Evolutionary conservation across 2,797 vertebrate species (phyloP).

Genomic region (Naso thynnoides): DNA sequence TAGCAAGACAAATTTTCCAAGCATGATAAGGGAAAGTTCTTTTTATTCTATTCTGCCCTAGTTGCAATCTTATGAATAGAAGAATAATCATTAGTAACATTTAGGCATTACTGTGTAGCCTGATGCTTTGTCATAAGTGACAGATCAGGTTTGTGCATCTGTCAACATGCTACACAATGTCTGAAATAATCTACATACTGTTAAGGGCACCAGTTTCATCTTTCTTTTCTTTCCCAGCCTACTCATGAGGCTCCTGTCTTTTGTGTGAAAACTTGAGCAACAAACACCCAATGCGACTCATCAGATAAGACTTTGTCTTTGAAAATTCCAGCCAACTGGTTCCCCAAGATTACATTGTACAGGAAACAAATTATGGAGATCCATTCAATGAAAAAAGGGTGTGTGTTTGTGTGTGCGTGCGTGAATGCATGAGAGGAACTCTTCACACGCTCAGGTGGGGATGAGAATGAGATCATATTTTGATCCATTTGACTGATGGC

Average conservation of each 20-base stretch:
- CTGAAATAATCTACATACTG: not conserved
- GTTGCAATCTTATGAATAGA: not conserved
- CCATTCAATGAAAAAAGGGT: constrained; percentile 27
- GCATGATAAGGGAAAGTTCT: not conserved
- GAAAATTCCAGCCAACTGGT: constrained; percentile 68
- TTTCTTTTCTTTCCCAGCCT: constrained; percentile 23
- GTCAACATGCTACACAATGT: not conserved
- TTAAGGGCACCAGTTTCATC: constrained; percentile 27
- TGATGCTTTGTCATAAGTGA: constrained; percentile 13
- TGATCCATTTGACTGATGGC: constrained; percentile 40
- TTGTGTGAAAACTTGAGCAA: constrained; percentile 32
- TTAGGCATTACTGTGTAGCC: not conserved
- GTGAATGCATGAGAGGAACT: constrained; percentile 25
- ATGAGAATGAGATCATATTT: constrained; percentile 52
- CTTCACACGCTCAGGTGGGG: constrained; percentile 48
- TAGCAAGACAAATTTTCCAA: not conserved
- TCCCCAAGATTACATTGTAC: constrained; percentile 55
- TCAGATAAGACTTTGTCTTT: constrained; percentile 36
- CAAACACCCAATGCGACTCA: constrained; percentile 50
- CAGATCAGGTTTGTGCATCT: constrained; percentile 39
- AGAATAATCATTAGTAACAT: not conserved
- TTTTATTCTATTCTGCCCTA: not conserved
- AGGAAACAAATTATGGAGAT: constrained; percentile 59
- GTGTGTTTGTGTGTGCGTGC: constrained; percentile 14
- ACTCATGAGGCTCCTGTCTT: constrained; percentile 23